These are phyloP conservation scores for Macroramphosus scolopax DNA, from an alignment of 2,797 vertebrate species.

Conservation along the genomic window DNA sequence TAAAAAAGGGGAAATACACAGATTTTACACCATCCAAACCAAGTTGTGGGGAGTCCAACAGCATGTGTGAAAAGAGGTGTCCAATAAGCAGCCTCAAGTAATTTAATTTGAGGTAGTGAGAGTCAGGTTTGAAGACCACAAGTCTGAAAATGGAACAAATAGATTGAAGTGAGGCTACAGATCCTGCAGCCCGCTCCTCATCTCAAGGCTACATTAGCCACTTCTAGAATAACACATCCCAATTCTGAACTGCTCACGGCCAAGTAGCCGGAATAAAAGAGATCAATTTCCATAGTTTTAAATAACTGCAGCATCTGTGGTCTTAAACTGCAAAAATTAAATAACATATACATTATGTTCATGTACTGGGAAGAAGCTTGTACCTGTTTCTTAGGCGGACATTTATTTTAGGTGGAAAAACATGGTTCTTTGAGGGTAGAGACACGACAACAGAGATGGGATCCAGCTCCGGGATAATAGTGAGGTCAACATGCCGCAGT, in stretches of 20 bases:
- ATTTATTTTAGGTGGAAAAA: slow-evolving; percentile 24
- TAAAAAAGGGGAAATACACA: neutral
- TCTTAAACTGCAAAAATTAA: no score
- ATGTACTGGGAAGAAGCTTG: no score
- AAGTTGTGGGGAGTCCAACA: no score
- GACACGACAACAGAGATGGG: slow-evolving; percentile 2
- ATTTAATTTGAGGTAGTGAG: neutral
- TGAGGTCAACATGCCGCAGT: slow-evolving; percentile 49
- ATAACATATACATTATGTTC: no score
- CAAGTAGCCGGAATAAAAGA: no score
- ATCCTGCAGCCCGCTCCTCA: neutral
- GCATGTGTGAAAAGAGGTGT: no score
- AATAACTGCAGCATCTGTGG: no score
- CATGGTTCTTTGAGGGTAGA: slow-evolving; percentile 12
- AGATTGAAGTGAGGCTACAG: no score
- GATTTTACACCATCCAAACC: neutral
- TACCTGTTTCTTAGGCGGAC: neutral
- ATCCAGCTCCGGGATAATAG: slow-evolving; percentile 35
- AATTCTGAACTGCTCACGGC: no score
- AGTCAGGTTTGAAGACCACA: neutral
- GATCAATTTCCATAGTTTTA: no score
- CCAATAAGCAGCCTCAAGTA: neutral
- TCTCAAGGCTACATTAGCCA: neutral
- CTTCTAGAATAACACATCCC: neutral
- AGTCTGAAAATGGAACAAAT: neutral